Percentiles rank a stretch among this genome's conserved stretches.
Evolutionary conservation across 1,140 invertebrate genomes (phyloP).

Genomic region (Matsumurasca onukii): DNA sequence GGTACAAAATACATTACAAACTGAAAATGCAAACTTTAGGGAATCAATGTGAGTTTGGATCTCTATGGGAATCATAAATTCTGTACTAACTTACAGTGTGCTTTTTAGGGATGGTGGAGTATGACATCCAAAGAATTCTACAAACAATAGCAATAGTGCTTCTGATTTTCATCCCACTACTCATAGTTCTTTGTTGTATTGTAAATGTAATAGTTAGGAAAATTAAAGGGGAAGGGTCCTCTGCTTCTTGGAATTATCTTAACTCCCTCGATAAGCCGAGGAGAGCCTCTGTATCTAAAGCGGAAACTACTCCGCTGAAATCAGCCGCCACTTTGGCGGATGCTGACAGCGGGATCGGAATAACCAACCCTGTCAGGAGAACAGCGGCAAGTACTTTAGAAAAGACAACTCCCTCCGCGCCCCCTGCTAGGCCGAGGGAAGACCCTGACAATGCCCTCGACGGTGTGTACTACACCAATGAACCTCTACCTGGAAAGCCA

Average conservation of each 20-base stretch:
- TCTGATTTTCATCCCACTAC: constrained; percentile 53
- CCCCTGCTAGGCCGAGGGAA: constrained; percentile 18
- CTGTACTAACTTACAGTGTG: no score
- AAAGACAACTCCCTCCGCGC: constrained; percentile 14
- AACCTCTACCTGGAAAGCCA: constrained; percentile 74
- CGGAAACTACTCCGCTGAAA: not conserved
- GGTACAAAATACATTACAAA: no score
- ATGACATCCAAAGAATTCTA: constrained; percentile 53
- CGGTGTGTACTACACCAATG: constrained; percentile 75
- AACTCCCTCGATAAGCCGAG: constrained; percentile 21
- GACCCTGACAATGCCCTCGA: constrained; percentile 57
- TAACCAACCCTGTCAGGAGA: not conserved
- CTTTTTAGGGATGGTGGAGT: constrained; percentile 63
- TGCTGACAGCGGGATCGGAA: constrained; percentile 6
- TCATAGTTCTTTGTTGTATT: constrained; percentile 58
- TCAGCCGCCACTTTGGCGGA: constrained; percentile 5
- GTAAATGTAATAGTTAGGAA: constrained; percentile 49
- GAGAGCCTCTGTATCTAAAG: constrained; percentile 16
- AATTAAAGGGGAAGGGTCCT: constrained; percentile 4
- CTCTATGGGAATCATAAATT: no score
- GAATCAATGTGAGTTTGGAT: no score
- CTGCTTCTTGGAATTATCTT: constrained; percentile 22
- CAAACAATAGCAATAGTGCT: constrained; percentile 52
- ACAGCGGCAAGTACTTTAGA: constrained; percentile 3
- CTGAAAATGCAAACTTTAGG: no score